phyloP scores from a whole-genome alignment of 1,140 invertebrate species.

The Neodiprion virginianus region DNA sequence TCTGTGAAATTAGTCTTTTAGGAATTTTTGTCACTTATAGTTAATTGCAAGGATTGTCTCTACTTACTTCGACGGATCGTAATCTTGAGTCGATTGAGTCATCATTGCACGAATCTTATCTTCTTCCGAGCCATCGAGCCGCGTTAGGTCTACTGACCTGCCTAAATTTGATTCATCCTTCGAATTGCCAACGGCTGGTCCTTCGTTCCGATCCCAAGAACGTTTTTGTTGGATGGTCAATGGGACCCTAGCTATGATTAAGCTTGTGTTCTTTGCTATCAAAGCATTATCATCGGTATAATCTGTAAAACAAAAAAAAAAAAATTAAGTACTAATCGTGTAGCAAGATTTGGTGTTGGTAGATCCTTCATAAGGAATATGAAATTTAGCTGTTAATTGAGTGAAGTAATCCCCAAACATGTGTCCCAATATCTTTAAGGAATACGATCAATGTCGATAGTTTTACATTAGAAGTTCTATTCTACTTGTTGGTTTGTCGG shows the following conservation, averaged over 20 bases:
- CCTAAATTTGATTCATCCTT: constrained; percentile 65
- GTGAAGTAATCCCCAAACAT: no score
- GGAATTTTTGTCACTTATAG: constrained; percentile 6
- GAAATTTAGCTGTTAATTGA: no score
- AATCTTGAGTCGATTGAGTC: constrained; percentile 93
- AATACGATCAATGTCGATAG: no score
- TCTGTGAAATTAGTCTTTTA: constrained; percentile 1
- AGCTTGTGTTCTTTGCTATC: constrained; percentile 96
- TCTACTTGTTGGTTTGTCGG: no score
- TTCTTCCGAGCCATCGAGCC: constrained; percentile 91
- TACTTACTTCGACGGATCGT: constrained; percentile 94
- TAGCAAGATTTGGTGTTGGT: no score
- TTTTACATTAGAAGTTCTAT: no score
- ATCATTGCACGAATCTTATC: constrained; percentile 98
- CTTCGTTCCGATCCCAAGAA: constrained; percentile 69
- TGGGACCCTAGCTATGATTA: constrained; percentile 93
- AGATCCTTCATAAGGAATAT: no score
- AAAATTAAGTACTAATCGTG: constrained; percentile 11
- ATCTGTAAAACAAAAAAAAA: constrained; percentile 70
- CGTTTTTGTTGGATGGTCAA: constrained; percentile 78
- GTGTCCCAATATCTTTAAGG: no score
- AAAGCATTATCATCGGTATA: constrained; percentile 89
- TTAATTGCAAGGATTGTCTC: no score
- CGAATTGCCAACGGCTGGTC: constrained; percentile 56
- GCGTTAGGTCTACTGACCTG: constrained; percentile 82